phyloP scores from a whole-genome alignment of 2,888 invertebrate species.

The Eristalis tenax region DNA sequence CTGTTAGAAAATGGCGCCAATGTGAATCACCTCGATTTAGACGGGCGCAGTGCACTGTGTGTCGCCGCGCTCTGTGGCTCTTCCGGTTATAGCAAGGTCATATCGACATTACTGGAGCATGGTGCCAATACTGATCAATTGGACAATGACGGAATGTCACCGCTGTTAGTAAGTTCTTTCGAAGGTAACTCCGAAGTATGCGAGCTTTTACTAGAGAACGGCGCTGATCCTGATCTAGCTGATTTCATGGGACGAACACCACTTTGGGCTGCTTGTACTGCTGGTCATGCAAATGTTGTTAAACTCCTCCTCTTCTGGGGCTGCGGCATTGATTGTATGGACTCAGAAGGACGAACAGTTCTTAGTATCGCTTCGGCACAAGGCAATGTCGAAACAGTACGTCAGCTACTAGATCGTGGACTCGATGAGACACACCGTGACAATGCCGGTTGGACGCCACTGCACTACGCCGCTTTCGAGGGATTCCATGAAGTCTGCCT shows the following conservation, averaged over 20 bases:
- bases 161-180: slow-evolving; percentile 93
- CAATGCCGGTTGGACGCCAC: slow-evolving; percentile 97
- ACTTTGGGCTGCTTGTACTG: slow-evolving; percentile 95
- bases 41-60: slow-evolving; percentile 93
- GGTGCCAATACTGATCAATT: slow-evolving; percentile 91
- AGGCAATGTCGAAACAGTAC: slow-evolving; percentile 93
- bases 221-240: slow-evolving; percentile 94
- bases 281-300: slow-evolving; percentile 93
- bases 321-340: slow-evolving; percentile 96
- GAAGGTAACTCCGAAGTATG: slow-evolving; percentile 96
- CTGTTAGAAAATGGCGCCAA: slow-evolving; percentile 91
- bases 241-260: slow-evolving; percentile 92
- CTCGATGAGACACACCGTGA: slow-evolving; percentile 93
- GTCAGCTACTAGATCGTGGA: slow-evolving; percentile 93
- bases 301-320: slow-evolving; percentile 96
- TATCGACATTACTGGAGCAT: slow-evolving; percentile 88
- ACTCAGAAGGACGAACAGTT: slow-evolving; percentile 95
- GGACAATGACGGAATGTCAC: slow-evolving; percentile 94
- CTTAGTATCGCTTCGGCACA: slow-evolving; percentile 92
- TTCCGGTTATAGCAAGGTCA: slow-evolving; percentile 86
- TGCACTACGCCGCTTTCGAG: slow-evolving; percentile 98
- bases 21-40: slow-evolving; percentile 92
- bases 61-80: slow-evolving; percentile 94
- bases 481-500: slow-evolving; percentile 82
- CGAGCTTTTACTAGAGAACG: slow-evolving; percentile 93